Evolutionary conservation across 2,113 vertebrate species (phyloP).

Genomic region (Actenoides hombroni): DNA sequence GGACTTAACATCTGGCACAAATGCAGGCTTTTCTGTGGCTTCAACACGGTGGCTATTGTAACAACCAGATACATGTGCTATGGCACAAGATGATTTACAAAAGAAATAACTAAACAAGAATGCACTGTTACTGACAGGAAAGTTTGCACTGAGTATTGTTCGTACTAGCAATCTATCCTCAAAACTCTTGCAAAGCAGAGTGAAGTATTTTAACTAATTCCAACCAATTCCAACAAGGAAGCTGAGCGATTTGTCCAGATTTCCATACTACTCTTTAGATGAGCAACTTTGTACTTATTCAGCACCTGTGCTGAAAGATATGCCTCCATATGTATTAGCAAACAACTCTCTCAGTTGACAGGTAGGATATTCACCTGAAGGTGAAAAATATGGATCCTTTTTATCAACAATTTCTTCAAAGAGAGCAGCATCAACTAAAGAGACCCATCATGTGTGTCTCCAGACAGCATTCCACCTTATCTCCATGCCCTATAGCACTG

Average conservation of each 20-base stretch:
- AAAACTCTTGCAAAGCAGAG: background rate
- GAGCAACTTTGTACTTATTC: background rate
- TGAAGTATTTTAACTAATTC: background rate
- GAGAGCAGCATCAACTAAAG: background rate
- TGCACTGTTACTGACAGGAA: background rate
- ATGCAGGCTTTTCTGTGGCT: background rate
- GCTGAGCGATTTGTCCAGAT: background rate
- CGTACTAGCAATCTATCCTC: background rate
- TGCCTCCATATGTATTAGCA: background rate
- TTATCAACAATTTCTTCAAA: background rate
- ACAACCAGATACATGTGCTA: background rate
- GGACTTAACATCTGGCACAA: background rate
- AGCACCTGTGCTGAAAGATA: background rate
- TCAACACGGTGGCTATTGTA: background rate
- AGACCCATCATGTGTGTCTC: rapidly evolving
- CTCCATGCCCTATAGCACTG: background rate
- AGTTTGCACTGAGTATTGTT: background rate
- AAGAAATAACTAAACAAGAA: background rate
- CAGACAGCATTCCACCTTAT: background rate
- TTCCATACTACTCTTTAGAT: background rate
- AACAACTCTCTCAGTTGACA: background rate
- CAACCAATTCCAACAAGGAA: background rate
- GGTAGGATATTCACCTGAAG: background rate
- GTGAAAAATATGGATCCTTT: background rate
- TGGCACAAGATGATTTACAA: background rate